Evolutionary conservation across 1,140 invertebrate species (phyloP), one percentile per base, ranked within the genome.

Genomic region (Ditylenchus dipsaci): DNA sequence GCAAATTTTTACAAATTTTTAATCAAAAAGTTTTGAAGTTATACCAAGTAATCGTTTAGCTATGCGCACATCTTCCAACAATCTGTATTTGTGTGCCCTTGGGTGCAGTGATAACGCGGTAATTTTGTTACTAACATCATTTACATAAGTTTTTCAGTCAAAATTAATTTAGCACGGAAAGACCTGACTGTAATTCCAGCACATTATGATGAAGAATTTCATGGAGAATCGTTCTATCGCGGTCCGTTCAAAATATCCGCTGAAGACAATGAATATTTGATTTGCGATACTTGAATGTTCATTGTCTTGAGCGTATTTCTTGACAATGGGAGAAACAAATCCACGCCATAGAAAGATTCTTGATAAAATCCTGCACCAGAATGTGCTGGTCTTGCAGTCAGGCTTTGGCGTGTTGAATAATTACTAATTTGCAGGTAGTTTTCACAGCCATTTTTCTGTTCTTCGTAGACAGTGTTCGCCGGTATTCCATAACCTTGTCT

Each of bases 391-490:
- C n/a, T n/a, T n/a, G n/a, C n/a, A n/a, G n/a, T n/a, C n/a, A n/a
- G n/a, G n/a, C n/a, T n/a, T n/a, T n/a, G n/a, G n/a, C n/a, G n/a
- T n/a, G n/a, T n/a, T n/a, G n/a, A n/a, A 62, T n/a, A 29, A 62
- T 62, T 13, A 62, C 5, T 23, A 62, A 0, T n/a, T 38, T 62
- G 5, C 9, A 19, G 19, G 1, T 38, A 5, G 33, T 38, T 38
- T 26, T 76, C 21, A 80, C 78, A 1, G 80, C 80, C 13, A 57
- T 82, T 30, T 79, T 81, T 57, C 64, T 81, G 23, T 81, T 82
- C 58, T 82, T 75, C 42, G 42, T 81, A 3, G 79, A 81, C 63
- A 76, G 63, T 38, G 72, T 80, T 38, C 61, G 76, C 43, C 71
- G 78, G 17, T 82, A 81, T 71, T 82, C 79, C 0, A 56, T 82